Base-by-base conservation (phyloP, 1,140 invertebrate genomes). In the Drosophila fuyamai region DNA sequence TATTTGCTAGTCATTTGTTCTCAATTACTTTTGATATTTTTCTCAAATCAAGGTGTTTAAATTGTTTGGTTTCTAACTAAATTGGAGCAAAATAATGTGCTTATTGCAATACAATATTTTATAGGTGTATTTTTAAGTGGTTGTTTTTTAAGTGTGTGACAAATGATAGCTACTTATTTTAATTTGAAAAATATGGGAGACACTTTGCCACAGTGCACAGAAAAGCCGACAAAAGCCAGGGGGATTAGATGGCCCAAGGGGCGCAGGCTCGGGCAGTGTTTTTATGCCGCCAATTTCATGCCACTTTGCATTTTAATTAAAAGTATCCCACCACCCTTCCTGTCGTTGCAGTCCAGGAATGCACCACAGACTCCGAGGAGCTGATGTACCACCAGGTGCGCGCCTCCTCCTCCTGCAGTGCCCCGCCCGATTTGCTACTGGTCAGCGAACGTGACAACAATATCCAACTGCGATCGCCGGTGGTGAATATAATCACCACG, bases 361-460 rank as follows among this genome's bases (percentile, higher is more conserved):
- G 91, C 79, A 90, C 92, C 74, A 92, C 92, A 66, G 92, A 92
- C 78, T 92, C 92, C 7, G 92, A 92, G 76, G 92, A 92, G 61
- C 76, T 92, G 61, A 92, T 92, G 81, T 92, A 92, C 67, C 91
- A 92, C 73, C 92, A 92, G 78, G 88, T 92, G 66, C 88, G 92
- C 47, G 92, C 92, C 72, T 81, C 91, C 61, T 92, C 92, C 66
- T 90, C 91, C 8, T 92, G 92, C 81, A 92, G 92, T 48, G 92
- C 92, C 1, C 92, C 92, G 67, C 92, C 92, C 35, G 91, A 92
- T 76, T 70, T 92, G 71, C 60, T 92, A 66, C 66, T 92, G 68
- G 90, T 92, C 58, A 92, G 91, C 60, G 92, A 92, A 91, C 89
- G 92, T 78, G 91, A 92, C 81, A 92, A 91, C 61, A 92, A 91